Conservation (phyloP, 2,113 vertebrate species). For the Bostrychus sinensis region DNA sequence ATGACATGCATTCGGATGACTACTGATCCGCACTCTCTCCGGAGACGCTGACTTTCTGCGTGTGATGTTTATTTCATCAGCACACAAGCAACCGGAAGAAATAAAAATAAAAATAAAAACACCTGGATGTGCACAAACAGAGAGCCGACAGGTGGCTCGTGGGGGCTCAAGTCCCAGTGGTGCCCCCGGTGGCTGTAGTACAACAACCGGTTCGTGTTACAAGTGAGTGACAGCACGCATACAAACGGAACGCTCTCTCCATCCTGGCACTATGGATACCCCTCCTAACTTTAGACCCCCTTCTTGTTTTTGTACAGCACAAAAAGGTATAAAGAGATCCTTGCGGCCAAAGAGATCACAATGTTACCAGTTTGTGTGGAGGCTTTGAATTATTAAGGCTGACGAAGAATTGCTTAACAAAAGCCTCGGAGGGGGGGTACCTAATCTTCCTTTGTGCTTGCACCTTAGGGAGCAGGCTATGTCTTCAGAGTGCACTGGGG, state of each 20-base stretch:
- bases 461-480: conserved; percentile 58
- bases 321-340: conserved; percentile 40
- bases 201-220: conserved; percentile 60
- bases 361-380: conserved; percentile 44
- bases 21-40: conserved; percentile 35
- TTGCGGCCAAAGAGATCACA: conserved; percentile 46
- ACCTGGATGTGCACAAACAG: conserved; percentile 1
- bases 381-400: conserved; percentile 74
- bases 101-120: neutral
- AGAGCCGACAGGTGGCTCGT: conserved; percentile 55
- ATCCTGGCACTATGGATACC: conserved; percentile 26
- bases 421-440: conserved; percentile 63
- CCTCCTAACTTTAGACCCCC: conserved; percentile 23
- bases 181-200: conserved; percentile 47
- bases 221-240: conserved; percentile 57
- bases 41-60: conserved; percentile 32
- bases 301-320: conserved; percentile 37
- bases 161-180: conserved; percentile 49
- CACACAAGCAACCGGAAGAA: conserved; percentile 15
- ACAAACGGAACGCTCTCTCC: no score
- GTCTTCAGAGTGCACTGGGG: conserved; percentile 52
- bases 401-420: conserved; percentile 73
- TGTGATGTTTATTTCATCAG: conserved; percentile 73
- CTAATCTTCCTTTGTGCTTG: conserved; percentile 71
- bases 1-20: conserved; percentile 48